Evolutionary conservation across 2,888 invertebrate species (phyloP), one percentile per base, ranked within the genome.

Genomic region (Lymantria dispar): DNA sequence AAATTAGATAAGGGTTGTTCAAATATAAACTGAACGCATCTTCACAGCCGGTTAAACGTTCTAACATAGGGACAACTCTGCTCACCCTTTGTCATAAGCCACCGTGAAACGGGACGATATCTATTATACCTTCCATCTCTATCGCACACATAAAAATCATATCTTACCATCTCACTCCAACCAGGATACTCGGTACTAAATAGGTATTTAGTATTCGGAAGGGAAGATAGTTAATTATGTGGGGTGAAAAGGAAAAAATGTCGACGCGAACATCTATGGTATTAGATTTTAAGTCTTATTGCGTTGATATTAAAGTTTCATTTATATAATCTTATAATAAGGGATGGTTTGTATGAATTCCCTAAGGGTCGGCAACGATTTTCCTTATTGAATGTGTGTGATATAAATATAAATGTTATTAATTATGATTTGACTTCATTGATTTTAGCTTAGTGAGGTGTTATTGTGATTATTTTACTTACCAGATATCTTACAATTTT

Each of bases 141-240:
- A 54, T 86, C 74, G 14, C 64, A 56, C 82, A 7, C 14, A 29
- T 5, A 9, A 0, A 11, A n/a, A 43, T 15, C 7, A 11, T 37
- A 47, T 70, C 73, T 53, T 7, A 33, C 50, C 43, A 1, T 81
- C 77, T 55, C 74, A 62, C 38, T 81, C 75, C 58, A 52, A 53
- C 74, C 59, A 47, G 63, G 76, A 82, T 85, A 85, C 83, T 83
- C 80, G 72, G 71, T 78, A 85, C 86, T 88, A 89, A 90, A 89
- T 89, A 89, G 87, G 86, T 85, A 85, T 90, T 91, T 90, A 89
- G 89, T 88, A 90, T 89, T 90, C 90, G 77, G 83, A 82, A 87
- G 88, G 90, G 90, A 81, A 83, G 74, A 76, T 78, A 79, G 83
- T 88, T 90, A 90, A 90, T 90, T 89, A 84, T 78, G 76, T 80